These are phyloP conservation scores for Haliaeetus leucogaster DNA, from an alignment of 2,113 vertebrate species.

Conservation along the genomic window DNA sequence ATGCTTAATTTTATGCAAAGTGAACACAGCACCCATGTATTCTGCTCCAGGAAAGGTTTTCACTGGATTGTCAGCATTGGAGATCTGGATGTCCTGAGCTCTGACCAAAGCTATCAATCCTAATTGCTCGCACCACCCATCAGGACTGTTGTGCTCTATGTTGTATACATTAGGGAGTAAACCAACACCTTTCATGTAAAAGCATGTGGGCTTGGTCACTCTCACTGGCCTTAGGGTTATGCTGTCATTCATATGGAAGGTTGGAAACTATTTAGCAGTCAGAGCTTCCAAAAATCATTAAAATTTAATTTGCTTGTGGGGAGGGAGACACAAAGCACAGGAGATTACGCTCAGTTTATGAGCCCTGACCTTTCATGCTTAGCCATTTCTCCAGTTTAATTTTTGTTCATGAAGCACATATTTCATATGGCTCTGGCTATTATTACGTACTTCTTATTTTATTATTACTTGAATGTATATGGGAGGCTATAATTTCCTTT, in stretches of 20 bases:
- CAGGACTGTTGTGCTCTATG: not conserved
- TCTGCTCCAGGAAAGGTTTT: not conserved
- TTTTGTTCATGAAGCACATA: conserved; percentile 64
- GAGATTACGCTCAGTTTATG: conserved; percentile 74
- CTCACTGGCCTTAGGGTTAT: not conserved
- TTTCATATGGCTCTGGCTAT: conserved; percentile 69
- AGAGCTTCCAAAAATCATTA: conserved; percentile 68
- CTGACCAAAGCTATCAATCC: not conserved
- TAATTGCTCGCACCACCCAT: not conserved
- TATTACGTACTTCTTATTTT: conserved; percentile 65
- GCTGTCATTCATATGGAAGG: conserved; percentile 41
- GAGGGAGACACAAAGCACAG: conserved; percentile 57
- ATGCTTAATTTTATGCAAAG: not conserved
- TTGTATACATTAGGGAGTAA: not conserved
- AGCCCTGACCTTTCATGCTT: conserved; percentile 70
- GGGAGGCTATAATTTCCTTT: conserved; percentile 62
- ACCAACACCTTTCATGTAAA: not conserved
- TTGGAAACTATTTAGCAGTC: conserved; percentile 52
- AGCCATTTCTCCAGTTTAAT: conserved; percentile 69
- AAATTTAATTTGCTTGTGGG: conserved; percentile 73
- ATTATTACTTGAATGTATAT: conserved; percentile 62
- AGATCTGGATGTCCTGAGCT: not conserved
- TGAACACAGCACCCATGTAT: not conserved
- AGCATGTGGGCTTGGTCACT: not conserved
- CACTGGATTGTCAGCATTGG: not conserved